Evolutionary conservation across 1,140 invertebrate species (phyloP), one percentile per base, ranked within the genome.

Genomic region (Plectrocnemia conspersa): DNA sequence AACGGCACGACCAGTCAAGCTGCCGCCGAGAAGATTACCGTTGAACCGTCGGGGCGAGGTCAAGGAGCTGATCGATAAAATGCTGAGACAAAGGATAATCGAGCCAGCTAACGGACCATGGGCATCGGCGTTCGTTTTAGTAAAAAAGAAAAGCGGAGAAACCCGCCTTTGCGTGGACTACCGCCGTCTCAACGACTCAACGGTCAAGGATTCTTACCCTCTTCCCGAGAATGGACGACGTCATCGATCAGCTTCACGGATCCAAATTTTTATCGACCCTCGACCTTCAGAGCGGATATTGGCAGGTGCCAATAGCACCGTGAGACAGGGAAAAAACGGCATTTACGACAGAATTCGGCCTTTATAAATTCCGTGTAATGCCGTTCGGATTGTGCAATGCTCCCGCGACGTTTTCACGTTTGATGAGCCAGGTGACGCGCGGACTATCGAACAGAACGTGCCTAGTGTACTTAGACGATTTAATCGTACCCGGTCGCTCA

Each of bases 201-300:
- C 68, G 0, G 59, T 65, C n/a, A 61, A 61, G 19, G 67, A 71
- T 42, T 49, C 60, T 0, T 77, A 68, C 54, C 73, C 74, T 4
- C 59, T 77, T 11, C n/a, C 71, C 74, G 3, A 48, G 65, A 19
- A 71, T 77, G 5, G 71, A 76, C 38, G 71, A 74, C 18, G 49
- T 69, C 9, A 59, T 79, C 5, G 63, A 72, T 22, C 52, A 53
- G 3, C 56, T 70, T 0, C 55, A 63, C 33, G 55, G 58, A 3
- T 56, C 61, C 5, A 64, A 47, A 16, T 65, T 47, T 35, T 70
- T 75, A 44, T 64, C 64, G 0, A 66, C 64, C 0, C 15, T 75
- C 1, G 74, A 76, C 52, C 42, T 71, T 11, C 56, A 59, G 16
- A 21, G 62, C 18, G 69, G 69, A 5, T 72, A 71, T 35, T 68